Evolutionary conservation across 2,113 vertebrate genomes (phyloP).

Genomic region (Plecturocebus donacophilus): DNA sequence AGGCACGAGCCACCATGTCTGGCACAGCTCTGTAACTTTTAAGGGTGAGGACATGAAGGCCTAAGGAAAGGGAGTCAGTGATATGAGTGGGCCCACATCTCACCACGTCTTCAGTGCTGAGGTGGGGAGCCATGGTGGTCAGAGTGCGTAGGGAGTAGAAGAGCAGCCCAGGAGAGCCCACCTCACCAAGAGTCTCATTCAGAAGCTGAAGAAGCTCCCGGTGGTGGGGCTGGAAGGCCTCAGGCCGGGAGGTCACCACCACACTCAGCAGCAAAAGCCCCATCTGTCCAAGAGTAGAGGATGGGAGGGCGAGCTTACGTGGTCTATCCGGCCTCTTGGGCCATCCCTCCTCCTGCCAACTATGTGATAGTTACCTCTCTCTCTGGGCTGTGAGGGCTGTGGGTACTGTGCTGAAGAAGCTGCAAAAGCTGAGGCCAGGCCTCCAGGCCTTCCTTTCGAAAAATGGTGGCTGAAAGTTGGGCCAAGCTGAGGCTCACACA

Average conservation of each 20-base stretch:
- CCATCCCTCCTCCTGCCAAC: neutral
- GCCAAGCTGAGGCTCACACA: slow-evolving; percentile 90
- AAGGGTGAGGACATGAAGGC: neutral
- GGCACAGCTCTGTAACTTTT: neutral
- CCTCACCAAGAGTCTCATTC: slow-evolving; percentile 85
- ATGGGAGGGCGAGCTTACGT: neutral
- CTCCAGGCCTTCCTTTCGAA: slow-evolving; percentile 91
- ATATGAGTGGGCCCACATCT: slow-evolving; percentile 43
- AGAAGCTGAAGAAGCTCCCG: slow-evolving; percentile 89
- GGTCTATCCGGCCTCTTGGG: neutral
- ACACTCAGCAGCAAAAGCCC: slow-evolving; percentile 91
- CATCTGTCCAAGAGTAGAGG: slow-evolving; percentile 79
- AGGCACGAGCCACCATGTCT: no score
- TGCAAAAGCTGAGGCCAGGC: slow-evolving; percentile 91
- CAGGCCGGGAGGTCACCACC: slow-evolving; percentile 88
- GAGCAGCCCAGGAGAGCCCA: slow-evolving; percentile 84
- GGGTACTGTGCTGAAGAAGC: slow-evolving; percentile 88
- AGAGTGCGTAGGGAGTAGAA: slow-evolving; percentile 91
- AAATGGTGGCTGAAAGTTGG: slow-evolving; percentile 90
- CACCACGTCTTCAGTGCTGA: slow-evolving; percentile 89
- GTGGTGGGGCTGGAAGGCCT: slow-evolving; percentile 88
- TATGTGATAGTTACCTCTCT: slow-evolving; percentile 84
- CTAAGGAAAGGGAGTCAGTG: rapidly evolving
- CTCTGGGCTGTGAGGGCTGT: slow-evolving; percentile 86
- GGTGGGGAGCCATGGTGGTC: slow-evolving; percentile 84